A percentile compares a stretch with the other conserved stretches of the same genome.
These are phyloP conservation scores for Phalanger gymnotis DNA, from an alignment of 2,797 vertebrate genomes.

Conservation along the genomic window DNA sequence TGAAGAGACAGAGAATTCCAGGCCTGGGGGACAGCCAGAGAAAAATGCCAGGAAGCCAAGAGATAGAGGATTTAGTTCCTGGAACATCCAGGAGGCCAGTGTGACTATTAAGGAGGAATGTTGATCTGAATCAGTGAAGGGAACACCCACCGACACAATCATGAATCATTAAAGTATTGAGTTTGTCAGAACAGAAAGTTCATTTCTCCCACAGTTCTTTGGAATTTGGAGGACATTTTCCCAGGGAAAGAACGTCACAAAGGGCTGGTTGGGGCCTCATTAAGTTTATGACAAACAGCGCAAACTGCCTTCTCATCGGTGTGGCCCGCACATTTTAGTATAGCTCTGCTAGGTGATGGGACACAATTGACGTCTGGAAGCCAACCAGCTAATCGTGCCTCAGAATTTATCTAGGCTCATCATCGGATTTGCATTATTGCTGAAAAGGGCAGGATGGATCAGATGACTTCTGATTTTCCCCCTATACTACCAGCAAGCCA, in stretches of 20 bases:
- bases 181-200: background rate
- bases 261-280: background rate
- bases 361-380: too few species aligned
- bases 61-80: background rate
- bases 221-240: background rate
- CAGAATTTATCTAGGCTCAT: too few species aligned
- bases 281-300: background rate
- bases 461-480: too few species aligned
- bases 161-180: background rate
- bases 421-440: too few species aligned
- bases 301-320: too few species aligned
- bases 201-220: background rate
- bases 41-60: background rate
- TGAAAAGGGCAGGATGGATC: too few species aligned
- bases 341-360: too few species aligned
- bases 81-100: background rate
- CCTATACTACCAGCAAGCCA: too few species aligned
- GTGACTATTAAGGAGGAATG: background rate
- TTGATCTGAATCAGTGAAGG: background rate
- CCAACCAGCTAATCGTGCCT: too few species aligned
- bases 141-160: background rate
- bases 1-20: background rate
- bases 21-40: background rate
- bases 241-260: background rate
- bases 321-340: too few species aligned